A percentile compares a stretch with the other conserved stretches of the same genome.
Conservation (phyloP, 1,140 invertebrate genomes). For the Drosophila auraria region DNA sequence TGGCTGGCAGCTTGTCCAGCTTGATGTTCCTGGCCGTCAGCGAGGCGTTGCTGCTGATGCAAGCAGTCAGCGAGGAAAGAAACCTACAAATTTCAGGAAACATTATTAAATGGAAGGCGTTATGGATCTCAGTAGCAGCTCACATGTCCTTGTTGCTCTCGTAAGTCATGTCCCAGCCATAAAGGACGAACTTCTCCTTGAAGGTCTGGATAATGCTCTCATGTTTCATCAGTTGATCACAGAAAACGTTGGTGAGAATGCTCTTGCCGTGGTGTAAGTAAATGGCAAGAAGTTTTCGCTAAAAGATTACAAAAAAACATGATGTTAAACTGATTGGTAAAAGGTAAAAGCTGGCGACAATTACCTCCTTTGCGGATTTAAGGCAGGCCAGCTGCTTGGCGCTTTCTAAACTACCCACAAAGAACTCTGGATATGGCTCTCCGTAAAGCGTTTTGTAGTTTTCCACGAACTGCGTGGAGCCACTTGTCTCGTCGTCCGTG, state of each 20-base stretch:
- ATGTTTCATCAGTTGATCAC: constrained; percentile 95
- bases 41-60: constrained; percentile 88
- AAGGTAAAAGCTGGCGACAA: not conserved
- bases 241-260: constrained; percentile 97
- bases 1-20: constrained; percentile 93
- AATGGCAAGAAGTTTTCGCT: constrained; percentile 96
- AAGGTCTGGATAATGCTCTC: constrained; percentile 95
- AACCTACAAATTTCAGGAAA: constrained; percentile 86
- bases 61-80: constrained; percentile 88
- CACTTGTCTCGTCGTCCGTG: constrained; percentile 93
- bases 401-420: constrained; percentile 94
- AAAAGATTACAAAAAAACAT: constrained; percentile 84
- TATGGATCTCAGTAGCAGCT: constrained; percentile 12
- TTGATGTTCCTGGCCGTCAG: constrained; percentile 93
- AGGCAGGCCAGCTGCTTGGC: constrained; percentile 94
- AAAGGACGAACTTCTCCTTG: constrained; percentile 94
- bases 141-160: constrained; percentile 93
- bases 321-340: not conserved
- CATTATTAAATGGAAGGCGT: not conserved
- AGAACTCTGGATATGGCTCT: constrained; percentile 94
- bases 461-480: constrained; percentile 93
- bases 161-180: constrained; percentile 97
- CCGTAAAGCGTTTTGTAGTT: constrained; percentile 94
- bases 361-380: constrained; percentile 94
- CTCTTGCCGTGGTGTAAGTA: constrained; percentile 98